Evolutionary conservation across 2,888 invertebrate genomes (phyloP).

Genomic region (Drosophila antonietae): DNA sequence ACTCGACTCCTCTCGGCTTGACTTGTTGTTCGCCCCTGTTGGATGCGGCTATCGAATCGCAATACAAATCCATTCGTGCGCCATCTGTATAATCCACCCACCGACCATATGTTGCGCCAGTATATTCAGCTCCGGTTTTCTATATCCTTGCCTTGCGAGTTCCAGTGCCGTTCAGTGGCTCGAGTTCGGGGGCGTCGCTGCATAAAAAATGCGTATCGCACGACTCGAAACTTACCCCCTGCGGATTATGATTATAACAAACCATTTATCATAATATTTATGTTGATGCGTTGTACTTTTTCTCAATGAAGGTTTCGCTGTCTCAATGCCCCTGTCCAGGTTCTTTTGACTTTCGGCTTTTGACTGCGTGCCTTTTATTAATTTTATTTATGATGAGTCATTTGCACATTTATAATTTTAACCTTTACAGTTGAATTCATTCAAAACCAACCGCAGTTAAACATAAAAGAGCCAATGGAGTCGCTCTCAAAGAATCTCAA

Average conservation of each 20-base stretch:
- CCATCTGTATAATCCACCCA: slow-evolving; percentile 82
- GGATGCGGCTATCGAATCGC: slow-evolving; percentile 64
- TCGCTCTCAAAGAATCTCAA: slow-evolving; percentile 21
- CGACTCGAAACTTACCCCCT: slow-evolving; percentile 82
- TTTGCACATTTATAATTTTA: slow-evolving; percentile 84
- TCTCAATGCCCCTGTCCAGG: slow-evolving; percentile 20
- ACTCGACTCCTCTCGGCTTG: slow-evolving; percentile 59
- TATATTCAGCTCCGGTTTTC: slow-evolving; percentile 38
- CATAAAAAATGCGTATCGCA: slow-evolving; percentile 72
- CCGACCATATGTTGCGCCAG: slow-evolving; percentile 82
- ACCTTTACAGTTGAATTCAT: slow-evolving; percentile 83
- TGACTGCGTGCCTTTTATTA: slow-evolving; percentile 75
- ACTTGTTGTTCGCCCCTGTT: slow-evolving; percentile 40
- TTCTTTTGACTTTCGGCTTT: slow-evolving; percentile 28
- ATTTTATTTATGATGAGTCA: slow-evolving; percentile 84
- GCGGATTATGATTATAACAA: slow-evolving; percentile 83
- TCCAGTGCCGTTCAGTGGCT: slow-evolving; percentile 30
- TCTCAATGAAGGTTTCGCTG: slow-evolving; percentile 80
- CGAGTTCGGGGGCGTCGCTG: slow-evolving; percentile 40
- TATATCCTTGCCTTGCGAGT: slow-evolving; percentile 19
- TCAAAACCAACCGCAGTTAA: slow-evolving; percentile 58
- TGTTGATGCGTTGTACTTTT: slow-evolving; percentile 83
- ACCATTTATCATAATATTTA: slow-evolving; percentile 84
- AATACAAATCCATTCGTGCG: slow-evolving; percentile 60
- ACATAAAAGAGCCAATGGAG: slow-evolving; percentile 45